A percentile compares a stretch with the other conserved stretches of the same genome.
phyloP scores from a whole-genome alignment of 2,797 vertebrate species.

The Lophotriccus pileatus region DNA sequence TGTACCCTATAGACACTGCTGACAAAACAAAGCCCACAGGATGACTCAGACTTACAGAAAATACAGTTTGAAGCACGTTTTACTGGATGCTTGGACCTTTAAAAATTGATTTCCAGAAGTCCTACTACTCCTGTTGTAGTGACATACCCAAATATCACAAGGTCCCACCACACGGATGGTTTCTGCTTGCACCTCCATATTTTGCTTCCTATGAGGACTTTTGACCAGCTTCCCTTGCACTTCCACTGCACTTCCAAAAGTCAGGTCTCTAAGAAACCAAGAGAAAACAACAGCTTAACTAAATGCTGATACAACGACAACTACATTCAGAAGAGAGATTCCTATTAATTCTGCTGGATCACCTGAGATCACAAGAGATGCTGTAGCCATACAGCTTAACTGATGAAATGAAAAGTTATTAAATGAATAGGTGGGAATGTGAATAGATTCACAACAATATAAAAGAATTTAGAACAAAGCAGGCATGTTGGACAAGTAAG shows the following conservation, averaged over 20 bases:
- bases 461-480: neutral
- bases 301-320: neutral
- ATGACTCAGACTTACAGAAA: neutral
- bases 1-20: neutral
- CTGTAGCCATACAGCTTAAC: neutral
- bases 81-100: neutral
- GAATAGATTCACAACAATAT: neutral
- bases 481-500: neutral
- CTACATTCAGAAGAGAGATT: neutral
- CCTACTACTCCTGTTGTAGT: neutral
- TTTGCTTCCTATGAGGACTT: slow-evolving; percentile 84
- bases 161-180: slow-evolving; percentile 83
- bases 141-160: slow-evolving; percentile 84
- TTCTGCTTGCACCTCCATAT: slow-evolving; percentile 86
- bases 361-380: neutral
- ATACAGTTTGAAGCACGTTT: neutral
- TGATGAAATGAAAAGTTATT: neutral
- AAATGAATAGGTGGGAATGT: neutral
- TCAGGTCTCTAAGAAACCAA: slow-evolving; percentile 77
- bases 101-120: neutral
- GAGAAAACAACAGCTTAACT: neutral
- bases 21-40: neutral
- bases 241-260: slow-evolving; percentile 90
- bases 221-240: slow-evolving; percentile 83
- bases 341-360: neutral